Conservation (phyloP, 2,113 vertebrate species). For the Anser cygnoides region DNA sequence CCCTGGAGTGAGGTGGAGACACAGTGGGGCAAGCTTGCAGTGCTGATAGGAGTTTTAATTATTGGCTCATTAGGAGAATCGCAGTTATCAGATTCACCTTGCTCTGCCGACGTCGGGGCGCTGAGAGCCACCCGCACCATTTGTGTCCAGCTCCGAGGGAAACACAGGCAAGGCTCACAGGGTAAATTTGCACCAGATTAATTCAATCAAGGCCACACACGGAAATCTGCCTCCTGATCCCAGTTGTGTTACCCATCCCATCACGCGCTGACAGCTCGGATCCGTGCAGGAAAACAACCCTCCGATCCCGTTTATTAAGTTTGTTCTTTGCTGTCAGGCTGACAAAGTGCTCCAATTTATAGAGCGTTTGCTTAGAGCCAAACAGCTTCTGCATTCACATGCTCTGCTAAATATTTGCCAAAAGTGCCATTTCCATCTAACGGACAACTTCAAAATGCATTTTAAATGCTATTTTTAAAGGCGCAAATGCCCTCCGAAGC, state of each 20-base stretch:
- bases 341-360: neutral
- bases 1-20: accelerated
- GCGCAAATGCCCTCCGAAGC: neutral
- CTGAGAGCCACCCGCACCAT: too few relatives aligned
- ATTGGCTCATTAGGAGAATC: neutral
- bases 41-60: neutral
- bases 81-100: neutral
- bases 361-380: neutral
- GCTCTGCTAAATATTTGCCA: neutral
- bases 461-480: neutral
- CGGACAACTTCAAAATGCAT: neutral
- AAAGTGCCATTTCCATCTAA: neutral
- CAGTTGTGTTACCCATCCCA: neutral
- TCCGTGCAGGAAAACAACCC: neutral
- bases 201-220: neutral
- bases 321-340: neutral
- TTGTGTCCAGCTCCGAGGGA: too few relatives aligned
- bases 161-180: too few relatives aligned
- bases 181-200: neutral
- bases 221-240: neutral
- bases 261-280: neutral
- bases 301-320: neutral
- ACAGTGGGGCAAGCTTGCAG: accelerated
- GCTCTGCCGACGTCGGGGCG: too few relatives aligned
- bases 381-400: neutral